A percentile compares a stretch with the other conserved stretches of the same genome.
Conservation (phyloP, 2,113 vertebrate species). For the Strigops habroptila region DNA sequence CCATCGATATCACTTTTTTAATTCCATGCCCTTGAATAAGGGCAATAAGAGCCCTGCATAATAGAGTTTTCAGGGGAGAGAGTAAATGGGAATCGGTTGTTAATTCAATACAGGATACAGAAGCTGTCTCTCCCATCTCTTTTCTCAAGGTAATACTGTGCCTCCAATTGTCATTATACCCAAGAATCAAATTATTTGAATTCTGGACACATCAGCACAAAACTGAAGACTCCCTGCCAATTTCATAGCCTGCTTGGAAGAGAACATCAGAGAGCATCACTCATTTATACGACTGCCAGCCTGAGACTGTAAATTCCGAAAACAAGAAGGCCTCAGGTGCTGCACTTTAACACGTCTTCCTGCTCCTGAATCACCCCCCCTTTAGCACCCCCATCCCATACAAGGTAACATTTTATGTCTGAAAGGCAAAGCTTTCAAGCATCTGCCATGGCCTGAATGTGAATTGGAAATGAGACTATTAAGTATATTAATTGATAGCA, state of each 20-base stretch:
- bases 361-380: slow-evolving; percentile 29
- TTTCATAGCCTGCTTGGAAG: slow-evolving; percentile 64
- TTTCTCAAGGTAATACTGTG: slow-evolving; percentile 68
- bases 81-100: slow-evolving; percentile 13
- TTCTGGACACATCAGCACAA: slow-evolving; percentile 76
- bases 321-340: slow-evolving; percentile 63
- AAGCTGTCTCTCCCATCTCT: slow-evolving; percentile 47
- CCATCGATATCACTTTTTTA: slow-evolving; percentile 66
- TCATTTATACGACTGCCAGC: slow-evolving; percentile 75
- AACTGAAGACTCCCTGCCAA: slow-evolving; percentile 73
- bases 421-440: slow-evolving; percentile 33
- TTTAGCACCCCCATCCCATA: not conserved
- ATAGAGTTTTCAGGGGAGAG: slow-evolving; percentile 30
- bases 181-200: slow-evolving; percentile 74
- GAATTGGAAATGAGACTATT: slow-evolving; percentile 31
- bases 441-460: not conserved
- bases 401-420: slow-evolving; percentile 40
- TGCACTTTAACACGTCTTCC: slow-evolving; percentile 44
- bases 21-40: slow-evolving; percentile 72
- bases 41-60: slow-evolving; percentile 31
- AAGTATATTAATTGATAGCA: slow-evolving; percentile 43
- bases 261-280: slow-evolving; percentile 68
- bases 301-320: slow-evolving; percentile 67
- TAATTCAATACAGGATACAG: slow-evolving; percentile 42
- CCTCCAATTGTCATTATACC: slow-evolving; percentile 64